phyloP scores from a whole-genome alignment of 2,888 invertebrate species.

The Protophormia terraenovae region DNA sequence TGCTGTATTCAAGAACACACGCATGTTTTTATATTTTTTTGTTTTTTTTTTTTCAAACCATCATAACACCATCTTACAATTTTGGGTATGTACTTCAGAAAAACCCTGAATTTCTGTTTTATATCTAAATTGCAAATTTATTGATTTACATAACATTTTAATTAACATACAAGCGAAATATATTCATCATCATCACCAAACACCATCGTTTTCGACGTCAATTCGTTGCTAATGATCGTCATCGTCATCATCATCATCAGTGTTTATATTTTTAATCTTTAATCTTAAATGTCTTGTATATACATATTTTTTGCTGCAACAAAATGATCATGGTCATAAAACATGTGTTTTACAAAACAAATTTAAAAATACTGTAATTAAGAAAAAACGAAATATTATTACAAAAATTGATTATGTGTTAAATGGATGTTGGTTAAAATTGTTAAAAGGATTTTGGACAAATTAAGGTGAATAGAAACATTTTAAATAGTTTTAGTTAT shows the following conservation, averaged over 20 bases:
- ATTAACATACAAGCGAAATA: conserved; percentile 51
- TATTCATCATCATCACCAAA: conserved; percentile 34
- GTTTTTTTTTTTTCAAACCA: not conserved
- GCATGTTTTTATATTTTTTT: not conserved
- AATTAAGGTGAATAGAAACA: not conserved
- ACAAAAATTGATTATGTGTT: not conserved
- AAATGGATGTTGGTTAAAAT: not conserved
- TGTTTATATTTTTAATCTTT: conserved; percentile 48
- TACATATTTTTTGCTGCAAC: not conserved
- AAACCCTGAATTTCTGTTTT: conserved; percentile 13
- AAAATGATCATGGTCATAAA: conserved; percentile 27
- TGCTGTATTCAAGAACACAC: conserved; percentile 20
- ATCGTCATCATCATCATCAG: conserved; percentile 7
- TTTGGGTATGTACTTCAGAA: not conserved
- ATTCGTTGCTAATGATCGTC: not conserved
- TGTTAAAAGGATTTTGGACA: not conserved
- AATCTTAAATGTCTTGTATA: conserved; percentile 55
- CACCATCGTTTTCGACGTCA: not conserved
- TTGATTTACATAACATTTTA: conserved; percentile 67
- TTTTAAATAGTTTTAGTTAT: not conserved
- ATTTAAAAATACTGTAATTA: conserved; percentile 45
- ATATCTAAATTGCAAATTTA: conserved; percentile 67
- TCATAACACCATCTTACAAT: not conserved
- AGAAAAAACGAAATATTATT: not conserved
- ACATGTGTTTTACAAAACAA: conserved; percentile 37